These are phyloP conservation scores for Heterodera filipjevi DNA, from an alignment of 2,888 invertebrate genomes.

Conservation along the genomic window DNA sequence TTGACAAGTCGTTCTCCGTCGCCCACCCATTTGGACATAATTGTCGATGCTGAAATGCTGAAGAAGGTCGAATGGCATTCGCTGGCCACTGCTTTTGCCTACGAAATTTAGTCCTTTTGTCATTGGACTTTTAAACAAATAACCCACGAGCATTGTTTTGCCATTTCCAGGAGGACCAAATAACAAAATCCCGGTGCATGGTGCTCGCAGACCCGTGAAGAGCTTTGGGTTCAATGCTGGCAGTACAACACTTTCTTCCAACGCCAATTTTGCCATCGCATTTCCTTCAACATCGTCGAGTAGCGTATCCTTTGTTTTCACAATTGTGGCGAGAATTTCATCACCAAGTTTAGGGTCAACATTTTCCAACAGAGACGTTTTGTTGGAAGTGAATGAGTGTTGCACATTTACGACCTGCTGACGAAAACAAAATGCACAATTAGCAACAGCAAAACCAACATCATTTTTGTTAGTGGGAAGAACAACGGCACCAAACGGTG, in stretches of 20 bases:
- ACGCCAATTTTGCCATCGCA: slow-evolving; percentile 29
- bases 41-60: slow-evolving; percentile 94
- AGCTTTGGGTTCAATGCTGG: slow-evolving; percentile 43
- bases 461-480: background rate
- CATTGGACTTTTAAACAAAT: background rate
- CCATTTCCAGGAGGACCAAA: slow-evolving; percentile 90
- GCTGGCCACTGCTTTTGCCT: slow-evolving; percentile 90
- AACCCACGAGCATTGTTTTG: slow-evolving; percentile 79
- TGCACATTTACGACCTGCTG: background rate
- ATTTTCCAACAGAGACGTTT: slow-evolving; percentile 22
- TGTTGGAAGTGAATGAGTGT: background rate
- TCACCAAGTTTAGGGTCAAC: slow-evolving; percentile 32
- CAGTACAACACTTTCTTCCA: slow-evolving; percentile 28
- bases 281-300: slow-evolving; percentile 34
- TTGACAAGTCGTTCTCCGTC: slow-evolving; percentile 97
- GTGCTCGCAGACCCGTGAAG: slow-evolving; percentile 88
- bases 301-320: slow-evolving; percentile 25
- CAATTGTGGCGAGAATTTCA: slow-evolving; percentile 33
- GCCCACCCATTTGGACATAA: slow-evolving; percentile 91
- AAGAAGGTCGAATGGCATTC: slow-evolving; percentile 96
- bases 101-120: background rate
- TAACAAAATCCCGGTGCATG: slow-evolving; percentile 86
- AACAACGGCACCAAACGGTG: background rate
- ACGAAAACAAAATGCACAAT: too few species aligned
- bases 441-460: too few species aligned